Base-by-base conservation (phyloP, 2,113 vertebrate species). In the Leucosticte australis region DNA sequence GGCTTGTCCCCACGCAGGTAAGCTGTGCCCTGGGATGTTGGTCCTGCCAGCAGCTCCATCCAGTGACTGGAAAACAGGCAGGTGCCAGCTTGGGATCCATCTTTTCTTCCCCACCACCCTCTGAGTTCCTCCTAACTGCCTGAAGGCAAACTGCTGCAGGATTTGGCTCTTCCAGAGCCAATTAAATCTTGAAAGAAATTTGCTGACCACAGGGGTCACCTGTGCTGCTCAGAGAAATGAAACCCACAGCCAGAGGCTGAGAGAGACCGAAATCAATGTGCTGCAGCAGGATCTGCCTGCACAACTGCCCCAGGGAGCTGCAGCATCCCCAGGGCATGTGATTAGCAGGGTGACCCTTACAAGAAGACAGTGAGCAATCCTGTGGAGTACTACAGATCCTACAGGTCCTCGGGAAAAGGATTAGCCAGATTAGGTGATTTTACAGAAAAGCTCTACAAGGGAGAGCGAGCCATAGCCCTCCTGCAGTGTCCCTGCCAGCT, bases 161-260 rank as follows among this genome's bases (percentile, higher is more conserved):
- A 82, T 50, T 84, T 87, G 74, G 28, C n/a, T 87, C 57, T 86
- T 88, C 60, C 49, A 33, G 64, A 94, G 64, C 73, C 53, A 89
- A 33, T 94, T 91, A 84, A 86, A 69, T 55, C 56, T 79, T 90
- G 67, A 69, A 80, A 91, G 76, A 86, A 50, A 59, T 91, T 91
- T 91, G 28, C 35, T 79, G 76, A 64, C 89, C 4, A 1, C 21
- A n/a, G n/a, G 33, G 50, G 22, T 96, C 79, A 56, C 76, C 76
- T 10, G 2, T 62, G 79, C 85, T 1, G 1, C 70, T 73, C 0
- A 0, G 47, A 57, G 55, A 53, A 95, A 53, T 68, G 70, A 80
- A 95, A 55, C 47, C 30, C 16, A 5, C 22, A 68, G 53, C 55
- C 0, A 0, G 67, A 47, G 70, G 79, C 89, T 60, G 73, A 56